Percentiles rank a stretch among this genome's conserved stretches.
phyloP scores from a whole-genome alignment of 2,888 invertebrate species.

The Thera britannica region DNA sequence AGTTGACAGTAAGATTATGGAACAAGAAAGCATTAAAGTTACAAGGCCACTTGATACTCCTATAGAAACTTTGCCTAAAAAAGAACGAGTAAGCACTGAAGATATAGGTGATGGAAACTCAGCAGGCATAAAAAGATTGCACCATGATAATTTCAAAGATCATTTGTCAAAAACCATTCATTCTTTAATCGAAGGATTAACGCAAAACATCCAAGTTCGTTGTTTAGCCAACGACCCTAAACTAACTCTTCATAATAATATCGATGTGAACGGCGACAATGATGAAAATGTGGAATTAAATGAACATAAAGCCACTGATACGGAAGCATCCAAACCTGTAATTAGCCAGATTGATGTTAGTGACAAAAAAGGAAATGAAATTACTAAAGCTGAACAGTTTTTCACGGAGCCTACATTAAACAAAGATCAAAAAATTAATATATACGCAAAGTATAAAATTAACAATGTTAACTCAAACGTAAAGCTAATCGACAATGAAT shows the following conservation, averaged over 20 bases:
- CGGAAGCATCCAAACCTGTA: not conserved
- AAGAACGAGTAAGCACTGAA: slow-evolving; percentile 1
- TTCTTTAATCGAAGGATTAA: slow-evolving; percentile 35
- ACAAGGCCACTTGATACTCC: slow-evolving; percentile 7
- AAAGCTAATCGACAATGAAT: slow-evolving; percentile 46
- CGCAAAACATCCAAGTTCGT: slow-evolving; percentile 32
- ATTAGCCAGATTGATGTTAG: slow-evolving; percentile 4
- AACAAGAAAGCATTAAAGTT: not conserved
- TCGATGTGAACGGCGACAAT: not conserved
- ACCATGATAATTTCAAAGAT: slow-evolving; percentile 25
- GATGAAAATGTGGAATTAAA: slow-evolving; percentile 2
- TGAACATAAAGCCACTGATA: not conserved
- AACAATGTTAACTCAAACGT: slow-evolving; percentile 23
- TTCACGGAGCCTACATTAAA: slow-evolving; percentile 3
- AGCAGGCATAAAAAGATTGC: not conserved
- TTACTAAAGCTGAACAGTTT: slow-evolving; percentile 6
- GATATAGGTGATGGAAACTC: slow-evolving; percentile 5
- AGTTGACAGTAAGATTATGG: slow-evolving; percentile 7
- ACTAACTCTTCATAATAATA: not conserved
- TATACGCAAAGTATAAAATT: slow-evolving; percentile 23
- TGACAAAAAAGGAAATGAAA: slow-evolving; percentile 4
- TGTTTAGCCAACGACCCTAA: slow-evolving; percentile 15
- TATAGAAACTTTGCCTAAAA: not conserved
- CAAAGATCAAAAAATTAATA: slow-evolving; percentile 7
- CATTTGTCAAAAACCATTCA: slow-evolving; percentile 37